Evolutionary conservation across 2,113 vertebrate genomes (phyloP).

Genomic region (Calidris pugnax): DNA sequence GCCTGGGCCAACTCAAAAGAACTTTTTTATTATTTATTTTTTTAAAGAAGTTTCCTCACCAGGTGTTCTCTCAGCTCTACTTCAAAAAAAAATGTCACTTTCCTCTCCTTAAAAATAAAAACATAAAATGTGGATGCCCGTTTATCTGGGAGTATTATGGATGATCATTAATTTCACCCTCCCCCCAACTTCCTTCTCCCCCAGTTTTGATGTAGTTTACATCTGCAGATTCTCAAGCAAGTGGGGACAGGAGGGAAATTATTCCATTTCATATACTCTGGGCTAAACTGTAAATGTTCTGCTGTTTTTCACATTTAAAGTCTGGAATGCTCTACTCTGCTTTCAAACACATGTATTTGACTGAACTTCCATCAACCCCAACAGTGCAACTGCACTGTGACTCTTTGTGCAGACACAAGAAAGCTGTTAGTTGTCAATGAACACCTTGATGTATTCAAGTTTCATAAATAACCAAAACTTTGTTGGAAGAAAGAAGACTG

Average conservation of each 20-base stretch:
- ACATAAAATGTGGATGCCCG: neutral
- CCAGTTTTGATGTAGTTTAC: slow-evolving; percentile 7
- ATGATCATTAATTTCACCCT: neutral
- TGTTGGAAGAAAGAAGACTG: slow-evolving; percentile 21
- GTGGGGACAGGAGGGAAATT: neutral
- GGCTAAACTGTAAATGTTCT: slow-evolving; percentile 19
- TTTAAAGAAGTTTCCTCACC: neutral
- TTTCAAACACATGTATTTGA: slow-evolving; percentile 59
- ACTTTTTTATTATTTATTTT: neutral
- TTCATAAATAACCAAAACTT: slow-evolving; percentile 33
- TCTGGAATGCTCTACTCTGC: slow-evolving; percentile 23
- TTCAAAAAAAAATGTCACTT: neutral
- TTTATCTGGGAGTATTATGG: slow-evolving; percentile 4
- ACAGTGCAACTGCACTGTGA: slow-evolving; percentile 32
- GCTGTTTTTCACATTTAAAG: slow-evolving; percentile 75
- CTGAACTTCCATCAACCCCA: slow-evolving; percentile 70
- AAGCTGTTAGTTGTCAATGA: slow-evolving; percentile 74
- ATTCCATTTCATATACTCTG: slow-evolving; percentile 36
- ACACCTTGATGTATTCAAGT: slow-evolving; percentile 64
- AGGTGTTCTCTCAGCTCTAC: neutral
- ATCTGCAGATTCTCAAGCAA: slow-evolving; percentile 51
- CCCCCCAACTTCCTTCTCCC: neutral
- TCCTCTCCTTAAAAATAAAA: neutral
- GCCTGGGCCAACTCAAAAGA: neutral
- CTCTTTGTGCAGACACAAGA: slow-evolving; percentile 55